A percentile compares a stretch with the other conserved stretches of the same genome.
Conservation (phyloP, 2,888 invertebrate genomes). For the Trilocha varians region DNA sequence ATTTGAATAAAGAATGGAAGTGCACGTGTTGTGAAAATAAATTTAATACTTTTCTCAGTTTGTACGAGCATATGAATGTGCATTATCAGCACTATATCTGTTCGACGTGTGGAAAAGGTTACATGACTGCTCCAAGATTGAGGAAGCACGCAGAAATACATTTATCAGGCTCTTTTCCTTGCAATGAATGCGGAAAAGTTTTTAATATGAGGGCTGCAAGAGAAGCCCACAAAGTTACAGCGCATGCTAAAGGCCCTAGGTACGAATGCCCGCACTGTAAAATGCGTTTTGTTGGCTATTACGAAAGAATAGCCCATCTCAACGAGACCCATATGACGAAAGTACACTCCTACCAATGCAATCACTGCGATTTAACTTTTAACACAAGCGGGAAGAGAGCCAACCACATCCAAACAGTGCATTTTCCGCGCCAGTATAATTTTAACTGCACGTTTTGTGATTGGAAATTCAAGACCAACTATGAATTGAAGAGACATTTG, state of each 20-base stretch:
- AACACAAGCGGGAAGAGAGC: constrained; percentile 56
- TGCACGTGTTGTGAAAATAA: constrained; percentile 47
- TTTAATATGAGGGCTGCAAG: constrained; percentile 53
- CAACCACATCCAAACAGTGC: constrained; percentile 42
- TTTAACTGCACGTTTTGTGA: constrained; percentile 47
- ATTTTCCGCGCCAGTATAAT: constrained; percentile 44
- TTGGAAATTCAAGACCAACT: constrained; percentile 52
- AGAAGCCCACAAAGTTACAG: constrained; percentile 50
- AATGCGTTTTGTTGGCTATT: constrained; percentile 51
- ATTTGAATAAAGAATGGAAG: constrained; percentile 49
- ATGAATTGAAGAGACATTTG: constrained; percentile 55
- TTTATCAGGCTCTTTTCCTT: constrained; percentile 51
- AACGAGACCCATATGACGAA: constrained; percentile 51
- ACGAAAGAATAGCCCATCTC: constrained; percentile 54
- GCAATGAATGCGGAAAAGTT: constrained; percentile 45
- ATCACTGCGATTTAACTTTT: constrained; percentile 48
- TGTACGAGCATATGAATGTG: constrained; percentile 61
- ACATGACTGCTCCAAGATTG: constrained; percentile 53
- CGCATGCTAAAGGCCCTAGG: constrained; percentile 48
- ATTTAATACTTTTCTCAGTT: constrained; percentile 57
- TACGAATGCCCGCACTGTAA: constrained; percentile 60
- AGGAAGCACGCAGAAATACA: constrained; percentile 62
- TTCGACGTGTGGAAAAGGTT: constrained; percentile 58
- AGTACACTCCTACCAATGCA: constrained; percentile 45
- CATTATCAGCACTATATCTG: constrained; percentile 65